These are phyloP conservation scores for Hymenopus coronatus DNA, from an alignment of 2,888 invertebrate species.

Conservation along the genomic window DNA sequence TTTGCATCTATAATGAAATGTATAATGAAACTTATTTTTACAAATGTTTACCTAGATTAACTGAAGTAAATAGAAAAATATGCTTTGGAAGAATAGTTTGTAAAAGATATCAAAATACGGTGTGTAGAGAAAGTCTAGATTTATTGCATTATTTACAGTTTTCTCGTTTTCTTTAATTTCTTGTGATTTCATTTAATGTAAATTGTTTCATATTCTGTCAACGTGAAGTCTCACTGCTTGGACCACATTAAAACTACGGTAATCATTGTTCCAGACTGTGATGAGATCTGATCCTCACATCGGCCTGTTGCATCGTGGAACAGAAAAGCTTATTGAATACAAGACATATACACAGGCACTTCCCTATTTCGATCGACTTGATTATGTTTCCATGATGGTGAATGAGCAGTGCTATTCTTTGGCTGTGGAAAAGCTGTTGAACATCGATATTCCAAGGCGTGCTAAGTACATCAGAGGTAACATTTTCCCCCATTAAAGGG, in stretches of 20 bases:
- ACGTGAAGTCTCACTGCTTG: background rate
- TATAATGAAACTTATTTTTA: no score
- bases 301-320: slow-evolving; percentile 93
- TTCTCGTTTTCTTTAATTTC: background rate
- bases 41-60: no score
- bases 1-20: no score
- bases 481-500: slow-evolving; percentile 38
- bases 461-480: slow-evolving; percentile 96
- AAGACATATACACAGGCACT: slow-evolving; percentile 97
- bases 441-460: slow-evolving; percentile 88
- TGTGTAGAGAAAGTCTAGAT: no score
- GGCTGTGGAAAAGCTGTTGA: slow-evolving; percentile 93
- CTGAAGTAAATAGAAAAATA: no score
- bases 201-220: background rate
- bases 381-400: slow-evolving; percentile 99
- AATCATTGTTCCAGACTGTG: slow-evolving; percentile 60
- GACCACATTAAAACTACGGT: background rate
- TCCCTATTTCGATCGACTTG: slow-evolving; percentile 96
- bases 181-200: background rate
- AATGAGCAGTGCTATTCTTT: slow-evolving; percentile 96
- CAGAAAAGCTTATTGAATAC: slow-evolving; percentile 97
- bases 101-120: no score
- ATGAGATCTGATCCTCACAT: slow-evolving; percentile 93
- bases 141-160: no score
- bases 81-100: no score